Evolutionary conservation across 2,888 invertebrate genomes (phyloP).

Genomic region (Idaea biselata): DNA sequence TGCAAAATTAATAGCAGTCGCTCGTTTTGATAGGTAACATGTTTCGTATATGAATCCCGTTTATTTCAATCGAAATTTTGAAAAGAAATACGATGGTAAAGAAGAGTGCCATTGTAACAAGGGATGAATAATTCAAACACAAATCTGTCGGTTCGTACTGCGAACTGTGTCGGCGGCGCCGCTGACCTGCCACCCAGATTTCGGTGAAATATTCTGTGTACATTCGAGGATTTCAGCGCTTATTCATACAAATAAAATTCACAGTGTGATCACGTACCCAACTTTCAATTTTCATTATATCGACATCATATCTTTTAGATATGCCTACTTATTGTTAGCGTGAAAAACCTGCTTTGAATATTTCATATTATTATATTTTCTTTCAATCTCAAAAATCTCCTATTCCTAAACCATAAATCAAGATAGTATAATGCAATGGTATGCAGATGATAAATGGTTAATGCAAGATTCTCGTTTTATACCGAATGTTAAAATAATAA

Average conservation of each 20-base stretch:
- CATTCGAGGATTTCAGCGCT: constrained; percentile 34
- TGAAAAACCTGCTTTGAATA: constrained; percentile 9
- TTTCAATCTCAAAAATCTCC: not conserved
- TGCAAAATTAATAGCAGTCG: constrained; percentile 14
- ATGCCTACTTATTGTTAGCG: not conserved
- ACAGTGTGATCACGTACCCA: constrained; percentile 45
- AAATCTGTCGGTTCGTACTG: constrained; percentile 48
- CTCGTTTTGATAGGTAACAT: constrained; percentile 8
- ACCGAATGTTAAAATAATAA: no score
- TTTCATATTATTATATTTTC: constrained; percentile 1
- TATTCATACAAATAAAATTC: constrained; percentile 39
- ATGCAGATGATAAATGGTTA: no score
- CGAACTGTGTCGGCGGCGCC: constrained; percentile 22
- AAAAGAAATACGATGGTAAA: constrained; percentile 31
- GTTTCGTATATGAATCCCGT: not conserved
- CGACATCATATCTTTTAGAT: constrained; percentile 28
- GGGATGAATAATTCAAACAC: constrained; percentile 58
- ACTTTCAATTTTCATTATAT: constrained; percentile 45
- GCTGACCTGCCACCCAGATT: constrained; percentile 25
- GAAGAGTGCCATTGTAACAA: constrained; percentile 40
- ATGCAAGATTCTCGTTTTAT: no score
- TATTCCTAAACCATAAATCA: constrained; percentile 11
- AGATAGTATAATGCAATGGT: no score
- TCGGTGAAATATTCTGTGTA: constrained; percentile 32
- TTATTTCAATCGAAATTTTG: constrained; percentile 24